Evolutionary conservation across 2,888 invertebrate species (phyloP), one percentile per base, ranked within the genome.

Genomic region (Pelosia muscerda): DNA sequence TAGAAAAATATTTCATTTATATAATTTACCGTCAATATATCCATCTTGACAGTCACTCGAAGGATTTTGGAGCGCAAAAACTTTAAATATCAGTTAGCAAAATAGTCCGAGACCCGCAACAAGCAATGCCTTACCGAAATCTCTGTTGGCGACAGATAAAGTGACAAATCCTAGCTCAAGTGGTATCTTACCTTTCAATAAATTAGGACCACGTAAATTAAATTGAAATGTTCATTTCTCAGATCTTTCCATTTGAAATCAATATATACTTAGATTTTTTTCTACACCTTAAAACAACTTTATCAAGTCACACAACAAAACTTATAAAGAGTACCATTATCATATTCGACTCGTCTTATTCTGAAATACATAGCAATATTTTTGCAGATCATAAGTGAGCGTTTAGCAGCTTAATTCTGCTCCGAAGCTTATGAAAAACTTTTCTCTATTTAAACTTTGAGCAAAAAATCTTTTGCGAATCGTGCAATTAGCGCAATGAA

Each of bases 401-500:
- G 65, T 60, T 28, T 60, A 66, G 58, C 56, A 64, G 60, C 54
- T 64, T 66, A 70, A 64, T 60, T 64, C 72, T 66, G 42, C 69
- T 58, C 58, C n/a, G 56, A 64, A 64, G 53, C 55, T 76, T 71
- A 69, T 68, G 25, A 64, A 64, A 70, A 68, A 65, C 34, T 63
- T 75, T 72, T 60, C 63, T 42, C 13, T 58, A 53, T 69, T 67
- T 49, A 5, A 66, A 75, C 56, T 71, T 72, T 68, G 56, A 56
- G 65, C 66, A 69, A 66, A 75, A 71, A 80, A 69, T 22, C 65
- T 60, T 69, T 61, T 62, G 58, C 72, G 42, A 74, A 71, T 75
- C 72, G 63, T 65, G 76, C 72, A 71, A 80, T 79, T 78, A 79
- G 76, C 69, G 76, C 72, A 72, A 80, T 71, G 74, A 65, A 62